These are phyloP conservation scores for Pammene aurita DNA, from an alignment of 2,888 invertebrate species.

Conservation along the genomic window DNA sequence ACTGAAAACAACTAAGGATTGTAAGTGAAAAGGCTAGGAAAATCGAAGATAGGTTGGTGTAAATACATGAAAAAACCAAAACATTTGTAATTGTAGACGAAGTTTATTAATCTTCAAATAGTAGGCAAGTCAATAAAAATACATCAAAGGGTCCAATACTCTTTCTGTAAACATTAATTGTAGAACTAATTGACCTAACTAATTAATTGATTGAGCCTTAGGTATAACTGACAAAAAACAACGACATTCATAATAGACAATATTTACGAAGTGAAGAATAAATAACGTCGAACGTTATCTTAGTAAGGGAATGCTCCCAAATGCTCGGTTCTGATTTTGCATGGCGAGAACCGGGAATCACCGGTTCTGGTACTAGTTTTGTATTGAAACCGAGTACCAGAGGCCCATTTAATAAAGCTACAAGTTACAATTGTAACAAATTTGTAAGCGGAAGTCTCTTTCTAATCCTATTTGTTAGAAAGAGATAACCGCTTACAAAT, in stretches of 20 bases:
- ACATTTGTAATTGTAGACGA: constrained; percentile 2
- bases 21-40: background rate
- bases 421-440: too few species aligned
- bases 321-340: too few species aligned
- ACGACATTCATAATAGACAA: constrained; percentile 1
- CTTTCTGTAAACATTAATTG: constrained; percentile 20
- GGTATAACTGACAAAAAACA: constrained; percentile 2
- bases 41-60: background rate
- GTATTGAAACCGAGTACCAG: too few species aligned
- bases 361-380: too few species aligned
- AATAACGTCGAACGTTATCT: too few species aligned
- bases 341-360: too few species aligned
- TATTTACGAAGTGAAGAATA: background rate
- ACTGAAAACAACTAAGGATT: too few species aligned
- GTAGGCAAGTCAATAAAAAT: background rate
- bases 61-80: background rate
- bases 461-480: too few species aligned
- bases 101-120: constrained; percentile 3
- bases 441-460: too few species aligned
- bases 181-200: constrained; percentile 29
- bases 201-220: constrained; percentile 18
- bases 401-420: too few species aligned
- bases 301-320: too few species aligned
- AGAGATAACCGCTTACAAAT: too few species aligned
- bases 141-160: background rate